A percentile compares a stretch with the other conserved stretches of the same genome.
These are phyloP conservation scores for Ectemnius continuus DNA, from an alignment of 2,888 invertebrate genomes.

Conservation along the genomic window DNA sequence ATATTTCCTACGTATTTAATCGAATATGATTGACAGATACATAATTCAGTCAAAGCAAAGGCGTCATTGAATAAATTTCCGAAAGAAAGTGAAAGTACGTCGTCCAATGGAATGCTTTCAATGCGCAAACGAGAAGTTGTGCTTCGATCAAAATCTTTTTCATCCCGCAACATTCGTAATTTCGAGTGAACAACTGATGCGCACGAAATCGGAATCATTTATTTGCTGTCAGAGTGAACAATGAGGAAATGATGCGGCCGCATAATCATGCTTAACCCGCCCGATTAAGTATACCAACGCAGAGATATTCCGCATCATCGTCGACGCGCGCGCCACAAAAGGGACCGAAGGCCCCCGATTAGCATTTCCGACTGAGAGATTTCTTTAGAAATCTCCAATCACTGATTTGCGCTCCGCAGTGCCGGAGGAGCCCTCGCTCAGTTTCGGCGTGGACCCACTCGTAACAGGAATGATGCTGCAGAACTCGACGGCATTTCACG, in stretches of 20 bases:
- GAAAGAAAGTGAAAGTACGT: no score
- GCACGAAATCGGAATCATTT: conserved; percentile 11
- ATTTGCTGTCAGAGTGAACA: conserved; percentile 25
- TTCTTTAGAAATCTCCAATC: conserved; percentile 2
- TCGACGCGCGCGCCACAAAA: not conserved
- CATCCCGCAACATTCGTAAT: no score
- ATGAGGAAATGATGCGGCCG: conserved; percentile 29
- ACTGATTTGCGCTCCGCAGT: conserved; percentile 1
- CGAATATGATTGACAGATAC: no score
- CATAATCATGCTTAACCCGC: conserved; percentile 22
- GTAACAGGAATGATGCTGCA: not conserved
- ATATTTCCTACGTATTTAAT: no score
- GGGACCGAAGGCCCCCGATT: conserved; percentile 8
- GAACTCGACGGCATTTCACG: not conserved
- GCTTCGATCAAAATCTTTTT: no score
- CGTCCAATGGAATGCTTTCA: no score
- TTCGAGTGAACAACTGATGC: no score
- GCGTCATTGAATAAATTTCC: no score
- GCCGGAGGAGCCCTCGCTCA: no score
- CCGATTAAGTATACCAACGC: conserved; percentile 19
- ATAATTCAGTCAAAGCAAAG: no score
- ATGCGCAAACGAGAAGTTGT: no score
- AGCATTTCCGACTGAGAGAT: conserved; percentile 9
- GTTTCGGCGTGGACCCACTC: no score
- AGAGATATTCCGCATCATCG: conserved; percentile 23